Percentiles rank a stretch among this genome's conserved stretches.
These are phyloP conservation scores for Perdita meconis DNA, from an alignment of 2,888 invertebrate species.

Conservation along the genomic window DNA sequence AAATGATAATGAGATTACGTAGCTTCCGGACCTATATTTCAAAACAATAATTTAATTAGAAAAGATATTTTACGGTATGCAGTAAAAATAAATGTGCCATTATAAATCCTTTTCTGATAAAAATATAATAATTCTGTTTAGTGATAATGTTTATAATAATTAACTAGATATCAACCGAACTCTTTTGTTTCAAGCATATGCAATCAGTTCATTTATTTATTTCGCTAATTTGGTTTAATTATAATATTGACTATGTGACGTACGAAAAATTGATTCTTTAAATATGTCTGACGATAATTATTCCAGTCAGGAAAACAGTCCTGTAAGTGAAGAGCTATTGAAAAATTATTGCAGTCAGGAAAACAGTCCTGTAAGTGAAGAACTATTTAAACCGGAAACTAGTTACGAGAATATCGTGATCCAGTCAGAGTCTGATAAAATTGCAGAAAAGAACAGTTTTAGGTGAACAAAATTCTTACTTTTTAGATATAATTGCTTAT, in stretches of 20 bases:
- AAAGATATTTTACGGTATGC: no score
- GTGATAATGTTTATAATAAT: background rate
- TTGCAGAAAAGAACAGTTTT: background rate
- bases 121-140: background rate
- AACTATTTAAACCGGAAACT: constrained; percentile 24
- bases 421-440: constrained; percentile 1
- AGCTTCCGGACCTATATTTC: no score
- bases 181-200: background rate
- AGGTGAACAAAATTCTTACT: background rate
- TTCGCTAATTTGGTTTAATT: background rate
- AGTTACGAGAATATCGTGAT: background rate
- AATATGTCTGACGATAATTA: constrained; percentile 10
- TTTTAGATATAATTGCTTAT: background rate
- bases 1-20: no score
- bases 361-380: background rate
- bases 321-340: constrained; percentile 9
- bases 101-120: no score
- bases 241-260: no score
- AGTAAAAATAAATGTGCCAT: no score
- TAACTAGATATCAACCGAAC: background rate
- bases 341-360: background rate
- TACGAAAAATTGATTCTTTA: constrained; percentile 17
- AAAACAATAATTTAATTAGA: no score
- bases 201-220: background rate
- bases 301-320: background rate